Evolutionary conservation across 2,797 vertebrate genomes (phyloP), one percentile per base, ranked within the genome.

Genomic region (Pogoniulus pusillus): DNA sequence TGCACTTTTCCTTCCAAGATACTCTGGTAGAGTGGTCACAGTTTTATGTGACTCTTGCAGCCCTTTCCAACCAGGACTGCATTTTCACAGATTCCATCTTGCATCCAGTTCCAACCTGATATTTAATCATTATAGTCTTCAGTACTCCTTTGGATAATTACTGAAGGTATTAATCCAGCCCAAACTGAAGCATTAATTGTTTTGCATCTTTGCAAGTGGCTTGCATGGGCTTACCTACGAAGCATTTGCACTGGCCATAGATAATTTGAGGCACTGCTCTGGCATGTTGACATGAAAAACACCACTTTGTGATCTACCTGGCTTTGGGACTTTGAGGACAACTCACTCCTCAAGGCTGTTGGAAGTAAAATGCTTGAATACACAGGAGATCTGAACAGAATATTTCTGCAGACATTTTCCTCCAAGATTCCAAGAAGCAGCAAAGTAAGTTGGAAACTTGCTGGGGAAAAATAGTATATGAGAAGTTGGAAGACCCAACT

Each of bases 21-120:
- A 22, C 45, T 83, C 85, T 55, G 39, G 60, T 72, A 53, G 71
- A 9, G 0, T 3, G 3, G 65, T 91, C 65, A 59, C 35, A 79
- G 58, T 54, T 64, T 32, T 5, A 1, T 58, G 76, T 90, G 74
- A 90, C 71, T 89, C 57, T 63, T 74, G 27, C 30, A 80, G 32
- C 9, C 51, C 19, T 83, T 91, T 93, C 73, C 76, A 89, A 73
- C 58, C 47, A 69, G 75, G 84, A 78, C 53, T 76, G 45, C 47
- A 65, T 90, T 93, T 91, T 81, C 17, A 66, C 69, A 89, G 79
- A 88, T 82, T 93, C 73, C 64, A 87, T 85, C 86, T 93, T 53
- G 30, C 53, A 76, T 93, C 79, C 70, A 51, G 86, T 87, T 91
- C 76, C 71, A 92, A 91, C 86, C 73, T 89, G 53, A 80, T 63